Base-by-base conservation (phyloP, 1,140 invertebrate genomes). In the Rhopalosiphum padi region DNA sequence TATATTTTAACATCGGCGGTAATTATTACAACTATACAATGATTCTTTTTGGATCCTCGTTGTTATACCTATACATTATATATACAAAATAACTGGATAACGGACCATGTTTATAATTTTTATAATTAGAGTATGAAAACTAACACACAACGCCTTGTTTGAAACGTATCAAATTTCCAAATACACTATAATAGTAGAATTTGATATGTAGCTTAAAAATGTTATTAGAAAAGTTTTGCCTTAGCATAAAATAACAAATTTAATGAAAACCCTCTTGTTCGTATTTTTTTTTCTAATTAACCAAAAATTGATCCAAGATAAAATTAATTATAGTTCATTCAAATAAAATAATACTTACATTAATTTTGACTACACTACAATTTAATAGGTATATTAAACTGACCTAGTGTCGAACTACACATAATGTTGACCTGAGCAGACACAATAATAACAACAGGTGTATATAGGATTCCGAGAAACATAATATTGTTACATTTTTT, bases 401-500 rank as follows among this genome's bases (percentile, higher is more conserved):
- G 5, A 68, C 60, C 60, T 60, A 68, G 60, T n/a, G 4, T n/a
- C 30, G 3, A 18, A n/a, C 30, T 68, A 15, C 4, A 68, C 15
- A n/a, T 68, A n/a, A n/a, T 18, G 30, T n/a, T 68, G 60, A 68
- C 30, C 60, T 68, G 60, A n/a, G 4, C 15, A n/a, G 11, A n/a
- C n/a, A 18, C 30, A 68, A 68, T 68, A 68, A 68, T 68, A 68
- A 68, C 60, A 68, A 68, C 30, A n/a, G 30, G 60, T n/a, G 60
- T 77, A 68, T n/a, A n/a, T 77, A 77, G 30, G 60, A 77, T 77
- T 77, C 15, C n/a, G 60, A 77, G 15, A 77, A 77, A 77, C 15
- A n/a, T 77, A n/a, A 77, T 77, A 77, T 77, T 77, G 30, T 77
- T 77, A 77, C 30, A 77, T n/a, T 77, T 68, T 68, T 77, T 77